phyloP scores from a whole-genome alignment of 2,113 vertebrate genomes.

The Microtus richardsoni region DNA sequence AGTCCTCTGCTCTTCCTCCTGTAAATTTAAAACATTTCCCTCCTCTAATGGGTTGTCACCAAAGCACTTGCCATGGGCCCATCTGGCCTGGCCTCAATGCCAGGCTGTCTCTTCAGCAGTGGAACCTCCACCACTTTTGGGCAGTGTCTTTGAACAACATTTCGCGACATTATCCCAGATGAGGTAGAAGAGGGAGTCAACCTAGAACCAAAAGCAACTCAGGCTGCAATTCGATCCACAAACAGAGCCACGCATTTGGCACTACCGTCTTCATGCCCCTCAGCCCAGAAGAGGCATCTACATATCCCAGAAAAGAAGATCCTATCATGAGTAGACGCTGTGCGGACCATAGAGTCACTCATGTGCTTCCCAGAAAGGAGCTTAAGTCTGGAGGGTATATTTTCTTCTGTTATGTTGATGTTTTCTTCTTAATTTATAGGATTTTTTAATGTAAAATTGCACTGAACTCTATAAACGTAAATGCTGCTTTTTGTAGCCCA shows the following conservation, averaged over 20 bases:
- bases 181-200: slow-evolving; percentile 54
- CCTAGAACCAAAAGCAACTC: slow-evolving; percentile 65
- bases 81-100: slow-evolving; percentile 54
- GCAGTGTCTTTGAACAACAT: slow-evolving; percentile 51
- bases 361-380: slow-evolving; percentile 58
- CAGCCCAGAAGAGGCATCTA: slow-evolving; percentile 57
- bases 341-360: slow-evolving; percentile 62
- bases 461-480: slow-evolving; percentile 96
- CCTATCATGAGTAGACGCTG: slow-evolving; percentile 76
- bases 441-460: slow-evolving; percentile 94
- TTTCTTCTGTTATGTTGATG: slow-evolving; percentile 86
- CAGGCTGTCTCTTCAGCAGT: background rate
- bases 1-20: slow-evolving; percentile 48
- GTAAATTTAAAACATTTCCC: slow-evolving; percentile 48
- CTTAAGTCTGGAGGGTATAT: slow-evolving; percentile 66
- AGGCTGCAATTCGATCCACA: slow-evolving; percentile 43
- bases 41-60: slow-evolving; percentile 67
- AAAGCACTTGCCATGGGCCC: slow-evolving; percentile 46
- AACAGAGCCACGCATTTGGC: slow-evolving; percentile 52
- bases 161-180: slow-evolving; percentile 53
- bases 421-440: slow-evolving; percentile 90
- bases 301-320: slow-evolving; percentile 66
- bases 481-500: slow-evolving; percentile 96
- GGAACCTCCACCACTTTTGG: background rate
- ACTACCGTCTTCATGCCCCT: slow-evolving; percentile 50